A percentile compares a stretch with the other conserved stretches of the same genome.
Conservation (phyloP, 2,797 vertebrate genomes). For the Danio kyathit region DNA sequence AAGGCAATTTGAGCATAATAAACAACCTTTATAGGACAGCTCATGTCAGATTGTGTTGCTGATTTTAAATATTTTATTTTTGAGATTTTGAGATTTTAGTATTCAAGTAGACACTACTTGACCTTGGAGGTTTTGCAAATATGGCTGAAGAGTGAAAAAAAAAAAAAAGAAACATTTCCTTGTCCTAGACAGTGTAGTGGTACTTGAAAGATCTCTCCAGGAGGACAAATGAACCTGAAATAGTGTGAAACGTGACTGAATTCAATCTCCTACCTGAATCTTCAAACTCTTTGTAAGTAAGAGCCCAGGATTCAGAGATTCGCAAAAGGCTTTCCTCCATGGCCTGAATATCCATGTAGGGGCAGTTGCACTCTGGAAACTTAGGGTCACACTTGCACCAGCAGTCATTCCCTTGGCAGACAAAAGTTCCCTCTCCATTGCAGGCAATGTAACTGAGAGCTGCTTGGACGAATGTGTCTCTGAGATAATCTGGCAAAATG, state of each 20-base stretch:
- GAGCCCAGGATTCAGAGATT: conserved; percentile 91
- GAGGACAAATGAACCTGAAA: neutral
- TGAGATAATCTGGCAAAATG: conserved; percentile 93
- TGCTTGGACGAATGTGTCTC: conserved; percentile 91
- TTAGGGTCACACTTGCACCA: conserved; percentile 91
- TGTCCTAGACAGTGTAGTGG: too few species aligned
- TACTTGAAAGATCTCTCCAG: neutral
- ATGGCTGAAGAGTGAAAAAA: too few species aligned
- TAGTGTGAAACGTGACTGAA: neutral
- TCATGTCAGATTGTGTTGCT: too few species aligned
- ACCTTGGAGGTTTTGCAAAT: too few species aligned
- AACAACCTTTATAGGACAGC: too few species aligned
- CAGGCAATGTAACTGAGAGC: conserved; percentile 96
- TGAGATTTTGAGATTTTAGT: too few species aligned
- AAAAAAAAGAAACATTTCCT: too few species aligned
- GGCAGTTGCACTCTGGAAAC: conserved; percentile 97
- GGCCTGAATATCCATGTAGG: conserved; percentile 95
- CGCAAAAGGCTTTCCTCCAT: conserved; percentile 94
- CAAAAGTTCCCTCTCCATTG: conserved; percentile 94
- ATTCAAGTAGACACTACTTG: too few species aligned
- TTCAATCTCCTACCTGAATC: conserved; percentile 86
- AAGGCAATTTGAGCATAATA: too few species aligned
- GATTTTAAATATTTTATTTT: too few species aligned
- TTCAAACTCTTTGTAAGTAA: conserved; percentile 92
- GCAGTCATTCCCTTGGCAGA: conserved; percentile 94